Evolutionary conservation across 2,113 vertebrate species (phyloP).

Genomic region (Myiozetetes cayanensis): DNA sequence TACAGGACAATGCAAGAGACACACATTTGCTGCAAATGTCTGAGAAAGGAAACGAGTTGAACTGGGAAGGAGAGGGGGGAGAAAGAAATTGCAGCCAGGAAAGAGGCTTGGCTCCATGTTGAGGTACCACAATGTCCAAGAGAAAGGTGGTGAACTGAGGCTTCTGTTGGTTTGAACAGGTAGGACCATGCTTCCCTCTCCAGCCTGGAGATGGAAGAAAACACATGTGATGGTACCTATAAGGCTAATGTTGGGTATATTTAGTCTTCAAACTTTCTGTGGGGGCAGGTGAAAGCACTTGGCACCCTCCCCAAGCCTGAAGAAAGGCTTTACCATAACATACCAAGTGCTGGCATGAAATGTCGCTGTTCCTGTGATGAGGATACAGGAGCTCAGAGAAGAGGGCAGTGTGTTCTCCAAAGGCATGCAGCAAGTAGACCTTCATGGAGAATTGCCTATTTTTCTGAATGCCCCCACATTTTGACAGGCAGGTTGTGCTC

Average conservation of each 20-base stretch:
- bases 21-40: slow-evolving; percentile 8
- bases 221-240: not conserved
- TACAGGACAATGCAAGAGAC: slow-evolving; percentile 53
- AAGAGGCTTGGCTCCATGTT: not conserved
- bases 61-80: not conserved
- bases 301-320: not conserved
- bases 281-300: not conserved
- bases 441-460: not conserved
- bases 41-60: not conserved
- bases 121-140: not conserved
- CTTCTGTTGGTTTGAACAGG: not conserved
- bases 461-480: not conserved
- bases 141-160: not conserved
- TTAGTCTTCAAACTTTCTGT: not conserved
- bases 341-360: not conserved
- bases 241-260: not conserved
- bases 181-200: not conserved
- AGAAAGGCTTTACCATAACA: not conserved
- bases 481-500: not conserved
- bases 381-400: not conserved
- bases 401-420: not conserved
- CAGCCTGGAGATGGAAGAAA: not conserved
- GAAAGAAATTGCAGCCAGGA: not conserved
- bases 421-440: not conserved
- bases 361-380: not conserved